Base-by-base conservation (phyloP, 2,113 vertebrate species). In the Ochotona curzoniae region DNA sequence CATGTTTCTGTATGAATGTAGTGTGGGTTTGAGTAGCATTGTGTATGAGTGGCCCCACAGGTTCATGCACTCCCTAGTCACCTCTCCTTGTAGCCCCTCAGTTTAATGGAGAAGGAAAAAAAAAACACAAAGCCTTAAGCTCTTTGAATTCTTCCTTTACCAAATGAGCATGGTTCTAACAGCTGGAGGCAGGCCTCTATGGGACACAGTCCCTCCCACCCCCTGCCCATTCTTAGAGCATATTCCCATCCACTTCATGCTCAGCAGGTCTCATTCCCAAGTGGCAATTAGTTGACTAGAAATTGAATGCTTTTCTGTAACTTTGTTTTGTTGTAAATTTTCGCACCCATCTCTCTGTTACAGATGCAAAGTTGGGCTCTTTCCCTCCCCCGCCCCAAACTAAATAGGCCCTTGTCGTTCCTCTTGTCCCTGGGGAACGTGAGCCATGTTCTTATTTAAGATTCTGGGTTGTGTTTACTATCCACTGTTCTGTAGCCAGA, bases 51-150 rank as follows among this genome's bases (percentile, higher is more conserved):
- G 98, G 96, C 98, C 97, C 98, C 98, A 98, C 98, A 98, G 98
- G 97, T 97, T 97, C 98, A 98, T 98, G 97, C 97, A 98, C 98
- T 98, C 98, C 98, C 95, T 98, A 97, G 98, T 98, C 98, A 98
- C 98, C 98, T 97, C 97, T 71, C 91, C 89, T 97, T 97, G 96
- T 98, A 98, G 98, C 98, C 98, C 99, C 98, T 97, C 96, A 98
- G 93, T 95, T 96, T 94, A 94, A 91, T 83, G 85, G 95, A 92
- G 83, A 80, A 93, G 92, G 71, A 47, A 82, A 60, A 57, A 23
- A 90, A 18, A 95, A 94, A 98, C 98, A 97, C 98, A 98, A 99
- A 99, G 99, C 99, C 99, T 99, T 99, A 99, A 99, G 98, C 98
- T 99, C 99, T 98, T 99, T 98, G 98, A 98, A 95, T 98, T 98